Conservation (phyloP, 2,797 vertebrate species). For the Girardinus metallicus region DNA sequence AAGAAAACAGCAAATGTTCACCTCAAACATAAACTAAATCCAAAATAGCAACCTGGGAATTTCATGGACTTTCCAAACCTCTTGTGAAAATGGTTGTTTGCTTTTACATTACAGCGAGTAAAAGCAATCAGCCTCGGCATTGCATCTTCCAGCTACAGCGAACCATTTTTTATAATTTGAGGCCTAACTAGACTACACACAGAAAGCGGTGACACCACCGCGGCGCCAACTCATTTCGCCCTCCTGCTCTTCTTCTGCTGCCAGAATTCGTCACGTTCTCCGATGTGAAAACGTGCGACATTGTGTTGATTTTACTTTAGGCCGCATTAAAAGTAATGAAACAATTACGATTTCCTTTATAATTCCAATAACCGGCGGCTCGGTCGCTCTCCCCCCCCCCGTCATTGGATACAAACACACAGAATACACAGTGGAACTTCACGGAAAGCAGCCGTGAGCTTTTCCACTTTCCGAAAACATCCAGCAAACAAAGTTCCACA, state of each 20-base stretch:
- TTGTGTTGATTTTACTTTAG: slow-evolving; percentile 10
- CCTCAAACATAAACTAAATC: slow-evolving; percentile 12
- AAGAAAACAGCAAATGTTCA: slow-evolving; percentile 23
- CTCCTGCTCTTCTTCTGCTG: slow-evolving; percentile 15
- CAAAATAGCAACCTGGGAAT: slow-evolving; percentile 33
- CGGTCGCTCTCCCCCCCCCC: slow-evolving; percentile 32
- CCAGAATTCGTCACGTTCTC: background rate
- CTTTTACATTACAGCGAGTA: slow-evolving; percentile 24
- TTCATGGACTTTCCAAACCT: slow-evolving; percentile 42
- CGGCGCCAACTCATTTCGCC: slow-evolving; percentile 13
- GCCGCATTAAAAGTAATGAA: slow-evolving; percentile 28
- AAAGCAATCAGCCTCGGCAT: slow-evolving; percentile 18
- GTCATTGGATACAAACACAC: slow-evolving; percentile 43
- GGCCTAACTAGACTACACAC: slow-evolving; percentile 30
- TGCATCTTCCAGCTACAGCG: slow-evolving; percentile 2
- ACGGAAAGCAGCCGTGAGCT: slow-evolving; percentile 48
- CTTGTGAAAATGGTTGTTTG: slow-evolving; percentile 45
- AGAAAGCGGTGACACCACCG: slow-evolving; percentile 18
- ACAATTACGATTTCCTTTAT: slow-evolving; percentile 26
- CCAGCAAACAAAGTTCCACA: background rate
- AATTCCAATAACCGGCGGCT: slow-evolving; percentile 16
- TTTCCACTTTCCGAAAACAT: slow-evolving; percentile 20
- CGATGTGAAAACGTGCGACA: slow-evolving; percentile 6
- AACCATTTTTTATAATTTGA: slow-evolving; percentile 32
- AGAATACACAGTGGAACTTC: slow-evolving; percentile 17